These are phyloP conservation scores for Scaptomyza hsui DNA, from an alignment of 1,140 invertebrate genomes.

Conservation along the genomic window DNA sequence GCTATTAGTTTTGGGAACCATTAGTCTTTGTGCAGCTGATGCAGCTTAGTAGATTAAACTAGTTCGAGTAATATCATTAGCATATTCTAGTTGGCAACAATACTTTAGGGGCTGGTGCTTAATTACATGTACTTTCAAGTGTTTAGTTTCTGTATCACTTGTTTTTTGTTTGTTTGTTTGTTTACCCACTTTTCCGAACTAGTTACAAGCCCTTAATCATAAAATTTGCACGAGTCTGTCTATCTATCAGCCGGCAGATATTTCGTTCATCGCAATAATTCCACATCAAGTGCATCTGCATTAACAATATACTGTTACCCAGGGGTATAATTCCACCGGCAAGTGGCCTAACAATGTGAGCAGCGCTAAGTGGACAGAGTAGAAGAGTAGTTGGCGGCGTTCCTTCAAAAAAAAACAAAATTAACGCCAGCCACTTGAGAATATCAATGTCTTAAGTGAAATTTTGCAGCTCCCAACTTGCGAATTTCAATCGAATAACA, in stretches of 20 bases:
- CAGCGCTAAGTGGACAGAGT: background rate
- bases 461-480: background rate
- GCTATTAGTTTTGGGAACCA: slow-evolving; percentile 2
- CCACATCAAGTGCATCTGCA: slow-evolving; percentile 49
- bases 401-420: background rate
- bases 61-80: slow-evolving; percentile 1
- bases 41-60: slow-evolving; percentile 18
- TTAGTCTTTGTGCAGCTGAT: slow-evolving; percentile 1
- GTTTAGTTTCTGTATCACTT: slow-evolving; percentile 25
- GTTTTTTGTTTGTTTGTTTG: slow-evolving; percentile 15
- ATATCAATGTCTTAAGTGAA: background rate
- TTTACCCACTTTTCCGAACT: slow-evolving; percentile 15
- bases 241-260: background rate
- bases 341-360: slow-evolving; percentile 36
- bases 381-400: no score
- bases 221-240: slow-evolving; percentile 5
- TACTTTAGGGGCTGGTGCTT: slow-evolving; percentile 55
- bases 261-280: slow-evolving; percentile 15
- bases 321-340: slow-evolving; percentile 60
- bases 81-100: slow-evolving; percentile 1
- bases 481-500: background rate
- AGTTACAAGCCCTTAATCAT: slow-evolving; percentile 14
- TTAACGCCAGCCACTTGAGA: background rate
- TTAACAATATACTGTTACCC: slow-evolving; percentile 13
- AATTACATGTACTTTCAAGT: slow-evolving; percentile 64